Base-by-base conservation (phyloP, 2,888 invertebrate species). In the Agelastica alni region DNA sequence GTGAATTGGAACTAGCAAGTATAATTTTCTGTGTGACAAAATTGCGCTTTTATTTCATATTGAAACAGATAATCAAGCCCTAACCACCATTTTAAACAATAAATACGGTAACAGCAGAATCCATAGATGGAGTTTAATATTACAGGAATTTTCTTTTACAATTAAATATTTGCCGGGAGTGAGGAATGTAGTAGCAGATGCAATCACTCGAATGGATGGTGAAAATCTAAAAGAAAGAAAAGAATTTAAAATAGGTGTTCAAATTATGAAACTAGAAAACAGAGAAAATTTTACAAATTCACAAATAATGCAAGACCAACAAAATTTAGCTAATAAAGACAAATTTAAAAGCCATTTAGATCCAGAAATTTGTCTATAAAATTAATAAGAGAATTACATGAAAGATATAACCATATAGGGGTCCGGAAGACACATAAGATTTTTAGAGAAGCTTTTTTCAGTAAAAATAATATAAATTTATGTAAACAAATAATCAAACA, bases 191-290 rank as follows among this genome's bases (percentile, higher is more conserved):
- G 12, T 54, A 4, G 34, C 44, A 37, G 48, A 54, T 36, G 48
- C 54, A 12, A n/a, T 43, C 2, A 39, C 48, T 4, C n/a, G 54
- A 37, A 48, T 48, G 31, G 54, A 44, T 14, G 37, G 10, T n/a
- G n/a, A n/a, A 22, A 22, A 7, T 22, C 4, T 5, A 22, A 22
- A 22, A 22, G 22, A 22, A 22, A 22, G 22, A 7, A 22, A 7
- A 5, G 7, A 22, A 22, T 22, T 30, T 4, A 14, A 9, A 36
- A 36, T 36, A 16, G 31, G 31, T 13, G 31, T 31, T 13, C 12
- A 31, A 2, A 10, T 31, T 13, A 31, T 31, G n/a, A n/a, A n/a
- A n/a, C n/a, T n/a, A n/a, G n/a, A n/a, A n/a, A n/a, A n/a, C n/a
- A n/a, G n/a, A n/a, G n/a, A n/a, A n/a, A n/a, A n/a, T 30, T 10